phyloP scores from a whole-genome alignment of 2,888 invertebrate genomes.

The Andrena chrysosceles region DNA sequence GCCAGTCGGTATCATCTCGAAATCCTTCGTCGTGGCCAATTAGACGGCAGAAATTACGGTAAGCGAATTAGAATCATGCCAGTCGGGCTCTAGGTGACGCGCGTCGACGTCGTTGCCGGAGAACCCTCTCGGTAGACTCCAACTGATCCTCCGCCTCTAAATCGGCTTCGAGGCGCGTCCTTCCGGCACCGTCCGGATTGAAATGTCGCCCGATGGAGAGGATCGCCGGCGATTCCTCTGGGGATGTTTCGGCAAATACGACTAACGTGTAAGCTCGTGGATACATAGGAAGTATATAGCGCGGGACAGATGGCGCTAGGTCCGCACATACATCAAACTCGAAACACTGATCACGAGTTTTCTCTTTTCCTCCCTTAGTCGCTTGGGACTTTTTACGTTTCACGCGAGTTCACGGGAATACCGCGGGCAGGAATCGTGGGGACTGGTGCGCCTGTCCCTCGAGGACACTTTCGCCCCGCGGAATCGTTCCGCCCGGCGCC shows the following conservation, averaged over 20 bases:
- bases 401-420: not conserved
- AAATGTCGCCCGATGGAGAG: slow-evolving; percentile 6
- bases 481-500: not conserved
- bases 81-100: not conserved
- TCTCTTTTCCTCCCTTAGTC: not conserved
- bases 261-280: not conserved
- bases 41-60: slow-evolving; percentile 47
- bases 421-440: not conserved
- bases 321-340: slow-evolving; percentile 20
- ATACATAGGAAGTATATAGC: slow-evolving; percentile 22
- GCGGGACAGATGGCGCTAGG: slow-evolving; percentile 49
- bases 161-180: not conserved
- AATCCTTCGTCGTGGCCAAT: slow-evolving; percentile 13
- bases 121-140: not conserved
- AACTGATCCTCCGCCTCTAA: not conserved
- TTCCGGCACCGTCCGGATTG: not conserved
- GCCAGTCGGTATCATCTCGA: slow-evolving; percentile 1
- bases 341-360: slow-evolving; percentile 21
- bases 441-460: not conserved
- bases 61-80: slow-evolving; percentile 42
- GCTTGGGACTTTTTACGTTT: not conserved
- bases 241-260: not conserved
- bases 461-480: not conserved
- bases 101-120: not conserved
- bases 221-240: not conserved